Base-by-base conservation (phyloP, 2,888 invertebrate species). In the Eutolmus rufibarbis region DNA sequence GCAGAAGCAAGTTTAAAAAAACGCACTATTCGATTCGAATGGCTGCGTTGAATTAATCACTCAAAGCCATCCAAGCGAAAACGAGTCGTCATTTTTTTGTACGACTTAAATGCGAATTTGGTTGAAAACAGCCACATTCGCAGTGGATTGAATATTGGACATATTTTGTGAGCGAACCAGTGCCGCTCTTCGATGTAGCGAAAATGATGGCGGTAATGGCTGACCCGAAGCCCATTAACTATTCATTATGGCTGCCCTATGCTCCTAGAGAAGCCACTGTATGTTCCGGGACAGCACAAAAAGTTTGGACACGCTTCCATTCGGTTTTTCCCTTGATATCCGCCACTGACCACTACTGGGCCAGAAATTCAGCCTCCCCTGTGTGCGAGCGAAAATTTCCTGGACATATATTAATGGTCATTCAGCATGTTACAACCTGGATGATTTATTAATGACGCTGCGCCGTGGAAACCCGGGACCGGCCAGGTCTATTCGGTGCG, bases 341-440 rank as follows among this genome's bases (percentile, higher is more conserved):
- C 23, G 74, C 74, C 34, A 16, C 12, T 76, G 37, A 37, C 76
- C 76, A 76, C 76, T 66, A 66, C n/a, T n/a, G 66, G 76, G 0
- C 76, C 76, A n/a, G 7, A 7, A 37, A n/a, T 76, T 8, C 40
- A 16, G 40, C n/a, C 8, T 76, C 37, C 40, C 16, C 3, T 76
- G 76, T 76, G 76, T 76, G 76, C 28, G 43, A 19, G 14, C 34
- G 56, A 57, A 31, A 82, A 82, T 56, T 82, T 37, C n/a, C 56
- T 34, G 82, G 82, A 82, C 82, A 34, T 56, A 34, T 82, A 82
- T 82, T 82, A 82, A 82, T 82, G 82, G 82, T 82, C 34, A 56
- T 57, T 37, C 82, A 37, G 82, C 28, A 82, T 82, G 51, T 82
- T 82, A 57, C 82, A 82, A 82, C n/a, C 57, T 56, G 82, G 56